These are phyloP conservation scores for Poecilobothrus nobilitatus DNA, from an alignment of 2,888 invertebrate genomes.

Conservation along the genomic window DNA sequence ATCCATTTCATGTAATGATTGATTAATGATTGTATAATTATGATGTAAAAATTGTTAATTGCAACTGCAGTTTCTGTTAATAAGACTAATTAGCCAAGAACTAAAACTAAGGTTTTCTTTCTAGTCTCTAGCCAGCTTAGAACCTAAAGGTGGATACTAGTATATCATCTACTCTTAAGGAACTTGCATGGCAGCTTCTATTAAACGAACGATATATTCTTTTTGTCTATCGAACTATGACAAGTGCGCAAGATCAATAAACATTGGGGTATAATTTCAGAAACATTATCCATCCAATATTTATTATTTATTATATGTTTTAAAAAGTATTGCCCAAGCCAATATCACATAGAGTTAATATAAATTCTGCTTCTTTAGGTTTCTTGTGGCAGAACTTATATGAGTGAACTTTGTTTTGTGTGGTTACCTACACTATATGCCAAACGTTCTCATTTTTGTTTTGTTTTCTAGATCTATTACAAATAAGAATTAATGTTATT, in stretches of 20 bases:
- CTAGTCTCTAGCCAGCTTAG: constrained; percentile 59
- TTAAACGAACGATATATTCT: constrained; percentile 25
- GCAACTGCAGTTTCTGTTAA: constrained; percentile 53
- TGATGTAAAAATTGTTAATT: too few relatives aligned
- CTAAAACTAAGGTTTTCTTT: constrained; percentile 54
- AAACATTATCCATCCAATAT: constrained; percentile 64
- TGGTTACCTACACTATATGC: constrained; percentile 27
- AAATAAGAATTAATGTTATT: constrained; percentile 55
- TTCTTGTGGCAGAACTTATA: too few relatives aligned
- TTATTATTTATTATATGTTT: constrained; percentile 53
- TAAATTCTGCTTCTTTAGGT: constrained; percentile 32
- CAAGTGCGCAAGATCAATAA: constrained; percentile 61
- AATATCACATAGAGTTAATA: constrained; percentile 49
- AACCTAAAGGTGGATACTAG: constrained; percentile 59
- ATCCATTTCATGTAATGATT: constrained; percentile 57
- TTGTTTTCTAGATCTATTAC: constrained; percentile 46
- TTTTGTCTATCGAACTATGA: constrained; percentile 55
- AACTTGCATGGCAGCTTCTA: constrained; percentile 50
- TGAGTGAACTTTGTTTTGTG: constrained; percentile 19
- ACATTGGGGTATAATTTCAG: constrained; percentile 63
- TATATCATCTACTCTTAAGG: constrained; percentile 62
- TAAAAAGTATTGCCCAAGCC: constrained; percentile 48
- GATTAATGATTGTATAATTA: constrained; percentile 55
- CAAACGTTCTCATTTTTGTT: constrained; percentile 32
- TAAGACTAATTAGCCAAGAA: constrained; percentile 58